Conservation (phyloP, 2,113 vertebrate genomes). For the Mandrillus leucophaeus region DNA sequence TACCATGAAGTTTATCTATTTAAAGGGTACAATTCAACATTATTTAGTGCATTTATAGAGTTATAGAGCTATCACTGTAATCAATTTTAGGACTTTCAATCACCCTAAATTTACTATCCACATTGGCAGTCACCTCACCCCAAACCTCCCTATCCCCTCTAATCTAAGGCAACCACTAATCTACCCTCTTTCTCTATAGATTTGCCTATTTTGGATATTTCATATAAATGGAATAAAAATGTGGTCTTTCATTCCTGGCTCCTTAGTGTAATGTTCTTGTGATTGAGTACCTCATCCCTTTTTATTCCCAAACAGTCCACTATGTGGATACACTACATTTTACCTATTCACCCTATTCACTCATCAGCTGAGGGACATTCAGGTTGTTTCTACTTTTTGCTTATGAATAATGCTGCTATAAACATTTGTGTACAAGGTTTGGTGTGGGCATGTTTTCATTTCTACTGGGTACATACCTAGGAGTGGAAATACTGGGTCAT, state of each 20-base stretch:
- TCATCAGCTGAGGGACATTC: neutral
- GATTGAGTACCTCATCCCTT: neutral
- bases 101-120: neutral
- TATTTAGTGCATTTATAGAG: neutral
- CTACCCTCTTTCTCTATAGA: neutral
- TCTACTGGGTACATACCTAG: neutral
- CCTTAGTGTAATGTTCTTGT: neutral
- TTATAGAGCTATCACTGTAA: neutral
- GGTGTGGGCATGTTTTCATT: neutral
- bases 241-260: neutral
- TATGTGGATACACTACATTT: neutral
- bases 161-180: neutral
- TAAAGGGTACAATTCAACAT: neutral
- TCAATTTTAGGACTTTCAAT: neutral
- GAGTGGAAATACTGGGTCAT: neutral
- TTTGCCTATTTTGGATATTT: conserved; percentile 28
- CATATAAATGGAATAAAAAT: neutral
- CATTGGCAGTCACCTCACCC: neutral
- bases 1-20: neutral
- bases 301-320: neutral
- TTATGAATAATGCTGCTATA: neutral
- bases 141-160: neutral
- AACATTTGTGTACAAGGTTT: neutral
- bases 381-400: neutral
- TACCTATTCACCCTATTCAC: neutral